Evolutionary conservation across 2,888 invertebrate genomes (phyloP).

Genomic region (Drosophila borborema): DNA sequence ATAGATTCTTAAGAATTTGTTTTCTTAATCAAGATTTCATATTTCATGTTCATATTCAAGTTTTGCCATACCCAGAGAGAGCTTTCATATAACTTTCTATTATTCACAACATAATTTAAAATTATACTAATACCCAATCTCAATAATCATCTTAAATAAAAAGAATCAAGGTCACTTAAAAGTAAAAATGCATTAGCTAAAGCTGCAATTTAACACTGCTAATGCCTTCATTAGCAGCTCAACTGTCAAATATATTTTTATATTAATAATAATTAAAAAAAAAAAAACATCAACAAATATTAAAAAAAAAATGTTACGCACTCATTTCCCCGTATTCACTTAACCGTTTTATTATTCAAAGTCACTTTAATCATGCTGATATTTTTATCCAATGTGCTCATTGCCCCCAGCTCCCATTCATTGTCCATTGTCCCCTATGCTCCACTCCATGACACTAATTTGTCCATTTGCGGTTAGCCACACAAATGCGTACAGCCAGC

Average conservation of each 20-base stretch:
- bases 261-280: slow-evolving; percentile 22
- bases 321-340: slow-evolving; percentile 21
- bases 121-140: background rate
- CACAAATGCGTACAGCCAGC: slow-evolving; percentile 9
- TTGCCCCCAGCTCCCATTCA: slow-evolving; percentile 33
- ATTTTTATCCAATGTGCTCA: slow-evolving; percentile 76
- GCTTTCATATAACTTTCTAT: background rate
- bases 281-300: no score
- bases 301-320: slow-evolving; percentile 1
- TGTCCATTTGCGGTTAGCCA: slow-evolving; percentile 51
- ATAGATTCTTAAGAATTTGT: no score
- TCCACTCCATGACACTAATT: slow-evolving; percentile 57
- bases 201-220: background rate
- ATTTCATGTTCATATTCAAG: no score
- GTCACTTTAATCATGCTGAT: slow-evolving; percentile 75
- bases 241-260: slow-evolving; percentile 3
- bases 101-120: background rate
- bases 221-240: background rate
- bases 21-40: background rate
- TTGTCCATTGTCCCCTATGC: background rate
- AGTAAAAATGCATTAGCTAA: background rate
- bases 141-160: background rate
- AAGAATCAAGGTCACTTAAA: background rate
- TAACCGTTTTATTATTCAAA: slow-evolving; percentile 75
- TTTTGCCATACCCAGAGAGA: background rate